phyloP scores from a whole-genome alignment of 2,797 vertebrate genomes.

The Artibeus lituratus region DNA sequence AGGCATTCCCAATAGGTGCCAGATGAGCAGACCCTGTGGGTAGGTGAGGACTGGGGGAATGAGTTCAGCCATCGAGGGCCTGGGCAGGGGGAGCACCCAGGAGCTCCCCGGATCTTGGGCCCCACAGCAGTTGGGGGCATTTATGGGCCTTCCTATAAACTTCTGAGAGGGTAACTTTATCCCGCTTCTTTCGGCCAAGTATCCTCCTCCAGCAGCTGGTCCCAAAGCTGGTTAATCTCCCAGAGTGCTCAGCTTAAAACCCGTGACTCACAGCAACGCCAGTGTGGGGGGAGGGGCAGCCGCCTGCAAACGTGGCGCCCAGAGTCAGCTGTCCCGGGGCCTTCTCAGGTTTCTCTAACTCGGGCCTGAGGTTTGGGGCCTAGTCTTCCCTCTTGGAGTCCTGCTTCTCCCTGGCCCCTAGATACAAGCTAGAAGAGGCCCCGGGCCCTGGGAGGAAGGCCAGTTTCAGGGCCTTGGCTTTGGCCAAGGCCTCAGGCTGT shows the following conservation, averaged over 20 bases:
- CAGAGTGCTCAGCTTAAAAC: conserved; percentile 80
- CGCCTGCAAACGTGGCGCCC: conserved; percentile 72
- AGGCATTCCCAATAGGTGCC: conserved; percentile 30
- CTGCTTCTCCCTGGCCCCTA: not conserved
- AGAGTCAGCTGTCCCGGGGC: conserved; percentile 69
- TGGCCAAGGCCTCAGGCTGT: conserved; percentile 17
- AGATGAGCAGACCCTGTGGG: not conserved
- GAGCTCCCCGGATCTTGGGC: conserved; percentile 40
- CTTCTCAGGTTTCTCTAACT: conserved; percentile 63
- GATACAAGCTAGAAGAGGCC: conserved; percentile 16
- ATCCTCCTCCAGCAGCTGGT: conserved; percentile 81
- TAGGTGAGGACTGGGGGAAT: not conserved
- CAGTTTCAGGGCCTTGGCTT: conserved; percentile 25
- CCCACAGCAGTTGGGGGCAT: conserved; percentile 75
- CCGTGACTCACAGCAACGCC: conserved; percentile 77
- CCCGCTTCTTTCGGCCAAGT: conserved; percentile 81
- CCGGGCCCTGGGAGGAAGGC: not conserved
- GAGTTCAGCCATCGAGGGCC: conserved; percentile 14
- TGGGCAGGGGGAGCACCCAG: not conserved
- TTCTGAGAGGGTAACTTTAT: conserved; percentile 80
- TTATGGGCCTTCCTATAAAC: conserved; percentile 80
- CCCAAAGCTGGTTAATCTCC: conserved; percentile 83
- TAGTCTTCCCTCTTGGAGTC: conserved; percentile 50
- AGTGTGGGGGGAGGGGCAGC: conserved; percentile 67
- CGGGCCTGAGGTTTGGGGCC: conserved; percentile 34